Conservation (phyloP, 2,888 invertebrate species). For the Philaethria dido region DNA sequence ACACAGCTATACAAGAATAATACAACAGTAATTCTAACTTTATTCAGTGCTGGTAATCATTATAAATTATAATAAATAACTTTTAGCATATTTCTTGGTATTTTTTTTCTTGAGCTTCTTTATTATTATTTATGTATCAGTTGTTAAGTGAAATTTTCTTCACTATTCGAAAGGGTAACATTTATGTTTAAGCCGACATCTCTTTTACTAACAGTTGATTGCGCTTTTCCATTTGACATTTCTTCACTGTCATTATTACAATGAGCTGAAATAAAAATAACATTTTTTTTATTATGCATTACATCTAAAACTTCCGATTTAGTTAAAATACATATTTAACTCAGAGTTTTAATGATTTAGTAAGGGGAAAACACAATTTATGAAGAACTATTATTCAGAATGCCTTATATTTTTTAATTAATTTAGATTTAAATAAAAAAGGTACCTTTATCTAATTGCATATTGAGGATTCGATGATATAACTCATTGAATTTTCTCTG, state of each 20-base stretch:
- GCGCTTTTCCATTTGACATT: slow-evolving; percentile 5
- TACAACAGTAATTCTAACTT: background rate
- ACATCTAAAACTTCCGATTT: background rate
- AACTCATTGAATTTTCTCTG: slow-evolving; percentile 77
- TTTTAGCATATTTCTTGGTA: background rate
- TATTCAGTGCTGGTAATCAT: background rate
- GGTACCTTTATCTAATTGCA: slow-evolving; percentile 62
- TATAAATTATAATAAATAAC: background rate
- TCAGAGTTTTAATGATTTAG: background rate
- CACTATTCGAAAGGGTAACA: slow-evolving; percentile 58
- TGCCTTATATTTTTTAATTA: too few species aligned
- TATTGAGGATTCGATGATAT: slow-evolving; percentile 72
- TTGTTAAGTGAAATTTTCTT: slow-evolving; percentile 42
- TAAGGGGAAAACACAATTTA: background rate
- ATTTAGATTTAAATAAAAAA: background rate
- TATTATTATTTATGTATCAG: slow-evolving; percentile 33
- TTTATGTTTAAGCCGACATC: slow-evolving; percentile 70
- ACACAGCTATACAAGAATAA: too few species aligned
- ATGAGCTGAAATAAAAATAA: slow-evolving; percentile 53
- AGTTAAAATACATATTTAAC: background rate
- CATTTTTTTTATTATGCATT: too few species aligned
- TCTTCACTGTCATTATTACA: slow-evolving; percentile 32
- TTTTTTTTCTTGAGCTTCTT: slow-evolving; percentile 15
- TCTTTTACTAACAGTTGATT: slow-evolving; percentile 50
- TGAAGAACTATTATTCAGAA: background rate